Percentiles rank a stretch among this genome's conserved stretches.
Conservation (phyloP, 2,888 invertebrate genomes). For the Thumatha senex region DNA sequence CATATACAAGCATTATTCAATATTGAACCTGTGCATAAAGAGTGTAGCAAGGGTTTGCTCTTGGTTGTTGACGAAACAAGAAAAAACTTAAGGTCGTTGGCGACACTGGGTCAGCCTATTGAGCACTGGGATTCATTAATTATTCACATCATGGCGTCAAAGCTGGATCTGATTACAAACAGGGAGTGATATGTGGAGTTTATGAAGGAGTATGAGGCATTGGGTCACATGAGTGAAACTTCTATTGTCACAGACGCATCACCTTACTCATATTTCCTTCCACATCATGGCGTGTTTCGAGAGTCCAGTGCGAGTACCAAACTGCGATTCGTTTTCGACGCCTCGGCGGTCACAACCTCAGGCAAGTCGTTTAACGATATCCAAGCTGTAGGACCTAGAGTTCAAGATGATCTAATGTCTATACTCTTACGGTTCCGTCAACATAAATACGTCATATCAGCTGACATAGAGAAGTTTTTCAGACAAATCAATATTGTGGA, state of each 20-base stretch:
- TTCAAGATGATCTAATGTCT: constrained; percentile 1
- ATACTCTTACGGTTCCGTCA: neutral
- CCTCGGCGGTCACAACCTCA: neutral
- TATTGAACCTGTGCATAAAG: no score
- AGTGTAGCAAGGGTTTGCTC: no score
- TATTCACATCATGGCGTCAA: neutral
- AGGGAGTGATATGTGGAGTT: neutral
- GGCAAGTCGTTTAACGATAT: neutral
- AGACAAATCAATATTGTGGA: neutral
- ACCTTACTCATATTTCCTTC: neutral
- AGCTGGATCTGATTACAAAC: neutral
- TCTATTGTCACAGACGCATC: no score
- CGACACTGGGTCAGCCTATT: no score
- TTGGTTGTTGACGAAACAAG: neutral
- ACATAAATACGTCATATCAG: no score
- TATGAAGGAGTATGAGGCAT: no score
- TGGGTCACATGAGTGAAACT: no score
- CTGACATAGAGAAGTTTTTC: constrained; percentile 1
- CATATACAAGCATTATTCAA: no score
- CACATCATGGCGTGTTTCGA: neutral
- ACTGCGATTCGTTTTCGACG: neutral
- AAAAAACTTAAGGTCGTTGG: neutral
- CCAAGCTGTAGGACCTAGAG: neutral
- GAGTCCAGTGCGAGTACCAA: neutral
- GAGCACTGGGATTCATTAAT: neutral